These are phyloP conservation scores for Hycleus cichorii DNA, from an alignment of 1,140 invertebrate species.

Conservation along the genomic window DNA sequence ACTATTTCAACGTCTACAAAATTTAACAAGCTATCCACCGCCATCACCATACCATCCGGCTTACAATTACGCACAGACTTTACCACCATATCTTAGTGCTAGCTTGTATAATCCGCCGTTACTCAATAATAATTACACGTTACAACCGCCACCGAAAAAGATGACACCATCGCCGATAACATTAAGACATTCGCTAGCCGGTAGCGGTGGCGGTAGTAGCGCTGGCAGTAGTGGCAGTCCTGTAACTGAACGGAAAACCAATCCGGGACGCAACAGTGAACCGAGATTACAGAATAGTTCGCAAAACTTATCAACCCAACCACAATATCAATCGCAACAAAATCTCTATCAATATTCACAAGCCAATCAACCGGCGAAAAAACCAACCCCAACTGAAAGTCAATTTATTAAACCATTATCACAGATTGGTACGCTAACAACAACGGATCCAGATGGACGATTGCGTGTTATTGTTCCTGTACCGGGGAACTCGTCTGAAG, in stretches of 20 bases:
- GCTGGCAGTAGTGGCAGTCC: constrained; percentile 20
- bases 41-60: constrained; percentile 15
- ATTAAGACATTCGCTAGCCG: constrained; percentile 32
- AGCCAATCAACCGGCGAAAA: constrained; percentile 2
- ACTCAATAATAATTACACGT: constrained; percentile 36
- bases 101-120: constrained; percentile 18
- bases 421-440: constrained; percentile 53
- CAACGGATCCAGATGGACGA: constrained; percentile 49
- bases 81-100: constrained; percentile 22
- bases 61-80: constrained; percentile 23
- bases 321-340: not conserved
- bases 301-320: constrained; percentile 25
- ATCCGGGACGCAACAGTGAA: constrained; percentile 29
- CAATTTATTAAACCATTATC: constrained; percentile 61
- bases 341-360: not conserved
- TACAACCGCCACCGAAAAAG: constrained; percentile 33
- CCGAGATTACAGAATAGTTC: constrained; percentile 19
- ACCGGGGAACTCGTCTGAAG: constrained; percentile 33
- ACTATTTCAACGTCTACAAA: constrained; percentile 34
- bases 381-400: constrained; percentile 14
- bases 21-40: constrained; percentile 27
- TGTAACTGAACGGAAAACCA: constrained; percentile 34
- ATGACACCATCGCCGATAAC: constrained; percentile 29
- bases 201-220: not conserved
- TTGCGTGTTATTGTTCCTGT: constrained; percentile 51